phyloP scores from a whole-genome alignment of 64 coral and sea anemone genomes.

The Acropora yongei region DNA sequence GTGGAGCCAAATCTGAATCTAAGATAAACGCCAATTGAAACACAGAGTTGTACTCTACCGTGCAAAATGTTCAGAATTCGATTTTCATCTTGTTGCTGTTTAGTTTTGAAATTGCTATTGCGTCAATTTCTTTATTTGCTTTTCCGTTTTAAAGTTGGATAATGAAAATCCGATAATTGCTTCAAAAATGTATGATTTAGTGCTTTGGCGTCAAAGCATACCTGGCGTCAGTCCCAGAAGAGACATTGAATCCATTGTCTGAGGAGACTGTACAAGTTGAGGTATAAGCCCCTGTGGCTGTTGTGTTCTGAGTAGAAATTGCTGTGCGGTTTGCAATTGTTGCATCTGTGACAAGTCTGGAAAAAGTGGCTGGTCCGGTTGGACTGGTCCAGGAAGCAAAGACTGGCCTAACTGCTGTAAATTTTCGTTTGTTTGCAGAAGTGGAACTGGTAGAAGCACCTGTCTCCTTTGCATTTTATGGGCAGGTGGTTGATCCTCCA shows the following conservation, averaged over 20 bases:
- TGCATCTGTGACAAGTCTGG: background rate
- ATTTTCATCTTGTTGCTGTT: no score
- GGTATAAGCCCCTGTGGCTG: background rate
- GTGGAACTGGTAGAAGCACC: conserved; percentile 3
- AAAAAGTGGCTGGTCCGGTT: background rate
- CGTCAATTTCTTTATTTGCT: no score
- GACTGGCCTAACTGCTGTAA: conserved; percentile 11
- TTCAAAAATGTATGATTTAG: background rate
- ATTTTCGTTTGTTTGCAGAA: conserved; percentile 12
- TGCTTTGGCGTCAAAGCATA: background rate
- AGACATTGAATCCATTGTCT: background rate
- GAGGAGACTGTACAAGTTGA: conserved; percentile 16
- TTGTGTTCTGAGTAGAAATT: conserved; percentile 2
- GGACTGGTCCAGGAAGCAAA: background rate
- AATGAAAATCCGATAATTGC: no score
- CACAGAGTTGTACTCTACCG: no score
- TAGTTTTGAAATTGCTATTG: no score
- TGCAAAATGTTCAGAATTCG: no score
- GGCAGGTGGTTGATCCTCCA: background rate
- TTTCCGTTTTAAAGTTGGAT: no score
- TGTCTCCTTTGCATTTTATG: conserved; percentile 15
- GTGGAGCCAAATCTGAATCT: no score
- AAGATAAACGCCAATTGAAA: no score
- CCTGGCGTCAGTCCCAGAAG: conserved; percentile 21
- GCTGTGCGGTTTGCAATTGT: conserved; percentile 2